These are phyloP conservation scores for Metellina segmentata DNA, from an alignment of 2,888 invertebrate genomes.

Conservation along the genomic window DNA sequence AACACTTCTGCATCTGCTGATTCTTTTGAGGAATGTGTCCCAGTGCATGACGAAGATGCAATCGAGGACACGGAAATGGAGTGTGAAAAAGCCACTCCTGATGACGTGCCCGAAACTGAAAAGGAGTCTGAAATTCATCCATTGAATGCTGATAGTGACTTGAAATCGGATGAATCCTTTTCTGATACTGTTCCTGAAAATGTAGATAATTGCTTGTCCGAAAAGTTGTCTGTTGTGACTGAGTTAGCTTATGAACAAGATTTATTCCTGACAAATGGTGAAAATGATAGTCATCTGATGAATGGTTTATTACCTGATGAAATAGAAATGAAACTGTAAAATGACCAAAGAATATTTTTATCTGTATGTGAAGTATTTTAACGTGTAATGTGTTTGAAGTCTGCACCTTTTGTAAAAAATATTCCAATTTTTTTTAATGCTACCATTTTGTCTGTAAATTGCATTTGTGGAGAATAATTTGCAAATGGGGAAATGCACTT, in stretches of 20 bases:
- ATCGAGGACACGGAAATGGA: neutral
- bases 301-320: slow-evolving; percentile 60
- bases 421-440: neutral
- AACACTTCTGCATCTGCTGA: slow-evolving; percentile 4
- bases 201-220: slow-evolving; percentile 28
- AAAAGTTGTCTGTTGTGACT: slow-evolving; percentile 20
- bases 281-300: slow-evolving; percentile 37
- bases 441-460: neutral
- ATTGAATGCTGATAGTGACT: slow-evolving; percentile 18
- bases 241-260: slow-evolving; percentile 41
- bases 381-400: slow-evolving; percentile 12
- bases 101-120: slow-evolving; percentile 4
- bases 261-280: slow-evolving; percentile 31
- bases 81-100: neutral
- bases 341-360: slow-evolving; percentile 58
- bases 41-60: slow-evolving; percentile 7
- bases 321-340: slow-evolving; percentile 56
- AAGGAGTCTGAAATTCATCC: slow-evolving; percentile 15
- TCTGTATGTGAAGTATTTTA: slow-evolving; percentile 44
- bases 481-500: neutral
- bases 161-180: slow-evolving; percentile 54
- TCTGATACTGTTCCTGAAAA: slow-evolving; percentile 67
- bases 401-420: slow-evolving; percentile 20
- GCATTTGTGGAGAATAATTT: neutral
- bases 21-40: slow-evolving; percentile 16